These are phyloP conservation scores for Platycheirus rosarum DNA, from an alignment of 2,888 invertebrate species.

Conservation along the genomic window DNA sequence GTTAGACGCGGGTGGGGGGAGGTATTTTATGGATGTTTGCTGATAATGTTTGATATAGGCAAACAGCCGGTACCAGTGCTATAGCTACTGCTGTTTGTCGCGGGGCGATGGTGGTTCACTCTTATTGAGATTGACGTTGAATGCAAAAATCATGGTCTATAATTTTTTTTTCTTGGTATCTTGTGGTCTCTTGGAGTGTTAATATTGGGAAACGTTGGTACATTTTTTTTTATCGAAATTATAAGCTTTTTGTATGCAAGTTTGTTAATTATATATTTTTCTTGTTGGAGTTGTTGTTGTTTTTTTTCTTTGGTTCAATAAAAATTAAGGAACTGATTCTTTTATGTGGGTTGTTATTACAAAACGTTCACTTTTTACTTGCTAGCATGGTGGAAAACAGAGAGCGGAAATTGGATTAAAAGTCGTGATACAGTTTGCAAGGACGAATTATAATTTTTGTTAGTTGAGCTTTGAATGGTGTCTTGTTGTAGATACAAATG, in stretches of 20 bases:
- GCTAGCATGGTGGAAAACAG: constrained; percentile 8
- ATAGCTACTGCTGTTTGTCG: constrained; percentile 46
- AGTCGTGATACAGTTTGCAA: constrained; percentile 76
- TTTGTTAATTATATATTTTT: constrained; percentile 59
- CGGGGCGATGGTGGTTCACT: constrained; percentile 37
- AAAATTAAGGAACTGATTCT: constrained; percentile 62
- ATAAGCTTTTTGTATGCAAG: constrained; percentile 38
- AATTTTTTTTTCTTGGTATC: constrained; percentile 20
- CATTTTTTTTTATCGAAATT: constrained; percentile 34
- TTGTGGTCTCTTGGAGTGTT: constrained; percentile 45
- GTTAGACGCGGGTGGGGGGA: background rate
- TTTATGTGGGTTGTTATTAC: constrained; percentile 49
- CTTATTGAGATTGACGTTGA: constrained; percentile 59
- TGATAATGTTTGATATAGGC: constrained; percentile 62
- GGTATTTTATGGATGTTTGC: constrained; percentile 49
- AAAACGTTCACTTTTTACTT: constrained; percentile 66
- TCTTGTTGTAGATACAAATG: constrained; percentile 1
- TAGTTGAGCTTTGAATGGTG: constrained; percentile 5
- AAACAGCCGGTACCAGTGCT: constrained; percentile 59
- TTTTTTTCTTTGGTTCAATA: constrained; percentile 14
- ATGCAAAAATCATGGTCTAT: constrained; percentile 52
- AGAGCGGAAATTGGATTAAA: constrained; percentile 75
- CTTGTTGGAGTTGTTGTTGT: constrained; percentile 3
- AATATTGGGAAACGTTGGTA: constrained; percentile 49
- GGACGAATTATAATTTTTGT: constrained; percentile 74